Conservation (phyloP, 2,888 invertebrate genomes). For the Eristalis tenax region DNA sequence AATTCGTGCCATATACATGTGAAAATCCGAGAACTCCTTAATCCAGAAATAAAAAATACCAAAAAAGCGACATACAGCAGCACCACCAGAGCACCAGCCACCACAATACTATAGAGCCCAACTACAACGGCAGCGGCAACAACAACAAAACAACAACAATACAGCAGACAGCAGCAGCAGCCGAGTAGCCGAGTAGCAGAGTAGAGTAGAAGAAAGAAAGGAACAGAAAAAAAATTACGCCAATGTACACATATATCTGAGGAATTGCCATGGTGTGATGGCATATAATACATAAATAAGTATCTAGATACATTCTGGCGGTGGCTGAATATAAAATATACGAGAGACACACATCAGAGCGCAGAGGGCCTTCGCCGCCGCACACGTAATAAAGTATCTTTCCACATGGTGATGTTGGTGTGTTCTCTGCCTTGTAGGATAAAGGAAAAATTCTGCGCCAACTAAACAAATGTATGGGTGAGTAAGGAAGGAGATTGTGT, state of each 20-base stretch:
- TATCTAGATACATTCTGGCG: constrained; percentile 71
- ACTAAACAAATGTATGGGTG: constrained; percentile 53
- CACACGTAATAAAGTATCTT: constrained; percentile 72
- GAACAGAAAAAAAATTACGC: constrained; percentile 64
- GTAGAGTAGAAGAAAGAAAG: constrained; percentile 49
- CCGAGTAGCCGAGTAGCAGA: constrained; percentile 28
- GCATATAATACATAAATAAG: constrained; percentile 72
- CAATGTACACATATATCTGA: constrained; percentile 65
- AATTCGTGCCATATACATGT: constrained; percentile 82
- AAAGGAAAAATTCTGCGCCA: constrained; percentile 66
- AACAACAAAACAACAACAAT: constrained; percentile 42
- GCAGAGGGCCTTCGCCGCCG: constrained; percentile 52
- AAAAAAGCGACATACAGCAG: constrained; percentile 71
- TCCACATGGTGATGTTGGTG: constrained; percentile 64
- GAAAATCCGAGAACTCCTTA: constrained; percentile 81
- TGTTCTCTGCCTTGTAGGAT: constrained; percentile 33
- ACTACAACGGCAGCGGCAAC: constrained; percentile 62
- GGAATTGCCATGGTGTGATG: constrained; percentile 71
- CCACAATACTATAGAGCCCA: constrained; percentile 53
- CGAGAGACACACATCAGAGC: constrained; percentile 67
- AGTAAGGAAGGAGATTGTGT: constrained; percentile 46
- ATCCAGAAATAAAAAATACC: constrained; percentile 77
- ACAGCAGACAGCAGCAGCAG: constrained; percentile 35
- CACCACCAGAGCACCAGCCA: constrained; percentile 50
- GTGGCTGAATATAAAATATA: constrained; percentile 72